phyloP scores from a whole-genome alignment of 2,888 invertebrate species.

The Helicoverpa assulta region DNA sequence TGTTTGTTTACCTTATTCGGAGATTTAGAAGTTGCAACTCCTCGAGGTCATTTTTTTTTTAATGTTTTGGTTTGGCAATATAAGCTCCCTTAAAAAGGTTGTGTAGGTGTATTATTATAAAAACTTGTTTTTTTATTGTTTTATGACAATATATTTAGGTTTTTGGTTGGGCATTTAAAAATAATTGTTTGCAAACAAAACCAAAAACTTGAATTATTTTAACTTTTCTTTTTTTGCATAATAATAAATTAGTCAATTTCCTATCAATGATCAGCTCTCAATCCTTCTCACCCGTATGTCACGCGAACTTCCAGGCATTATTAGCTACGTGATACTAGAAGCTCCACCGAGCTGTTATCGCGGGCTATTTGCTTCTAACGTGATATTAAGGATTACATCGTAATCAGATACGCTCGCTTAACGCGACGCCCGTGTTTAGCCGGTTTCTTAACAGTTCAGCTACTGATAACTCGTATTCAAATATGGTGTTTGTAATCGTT shows the following conservation, averaged over 20 bases:
- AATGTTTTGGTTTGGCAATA: too few species aligned
- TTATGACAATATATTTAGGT: too few species aligned
- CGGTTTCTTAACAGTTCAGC: slow-evolving; percentile 56
- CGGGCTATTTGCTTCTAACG: slow-evolving; percentile 70
- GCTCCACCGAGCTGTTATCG: slow-evolving; percentile 69
- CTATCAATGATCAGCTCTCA: background rate
- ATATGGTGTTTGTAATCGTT: slow-evolving; percentile 46
- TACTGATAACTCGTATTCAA: slow-evolving; percentile 53
- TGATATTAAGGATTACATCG: slow-evolving; percentile 79
- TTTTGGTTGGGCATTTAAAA: too few species aligned
- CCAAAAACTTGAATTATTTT: too few species aligned
- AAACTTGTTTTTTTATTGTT: background rate
- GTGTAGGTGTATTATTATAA: background rate
- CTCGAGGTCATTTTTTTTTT: too few species aligned
- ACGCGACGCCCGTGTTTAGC: slow-evolving; percentile 61
- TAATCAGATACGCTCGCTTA: slow-evolving; percentile 73
- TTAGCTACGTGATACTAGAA: slow-evolving; percentile 72
- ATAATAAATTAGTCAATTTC: too few species aligned
- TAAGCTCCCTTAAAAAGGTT: too few species aligned
- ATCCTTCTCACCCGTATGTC: slow-evolving; percentile 59
- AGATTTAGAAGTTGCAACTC: too few species aligned
- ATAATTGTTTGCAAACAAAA: too few species aligned
- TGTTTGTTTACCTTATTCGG: too few species aligned
- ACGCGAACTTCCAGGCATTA: slow-evolving; percentile 59
- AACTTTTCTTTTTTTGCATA: too few species aligned